These are phyloP conservation scores for Atopsyche davidsoni DNA, from an alignment of 1,140 invertebrate species.

Conservation along the genomic window DNA sequence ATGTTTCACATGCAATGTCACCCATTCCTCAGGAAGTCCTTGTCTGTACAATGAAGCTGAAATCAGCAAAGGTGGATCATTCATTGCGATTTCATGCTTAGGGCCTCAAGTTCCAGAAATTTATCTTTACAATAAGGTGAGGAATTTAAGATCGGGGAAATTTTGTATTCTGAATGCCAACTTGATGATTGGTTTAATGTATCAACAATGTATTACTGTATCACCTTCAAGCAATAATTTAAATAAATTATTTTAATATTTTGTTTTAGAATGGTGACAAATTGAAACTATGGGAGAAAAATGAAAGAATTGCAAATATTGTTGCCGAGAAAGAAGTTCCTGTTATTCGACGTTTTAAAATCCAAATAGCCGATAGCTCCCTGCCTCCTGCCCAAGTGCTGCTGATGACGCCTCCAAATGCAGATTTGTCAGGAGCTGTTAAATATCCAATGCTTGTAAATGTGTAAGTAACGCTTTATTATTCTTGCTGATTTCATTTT, in stretches of 20 bases:
- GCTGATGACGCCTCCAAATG: slow-evolving; percentile 66
- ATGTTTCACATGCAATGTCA: slow-evolving; percentile 56
- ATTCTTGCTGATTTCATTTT: neutral
- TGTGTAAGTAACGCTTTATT: slow-evolving; percentile 55
- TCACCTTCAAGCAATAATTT: too few species aligned
- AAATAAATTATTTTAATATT: too few species aligned
- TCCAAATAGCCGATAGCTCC: slow-evolving; percentile 50
- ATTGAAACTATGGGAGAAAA: slow-evolving; percentile 55
- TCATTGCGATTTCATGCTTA: slow-evolving; percentile 67
- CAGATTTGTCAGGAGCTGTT: slow-evolving; percentile 55
- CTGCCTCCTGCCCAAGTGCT: slow-evolving; percentile 60
- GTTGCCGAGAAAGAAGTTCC: slow-evolving; percentile 53
- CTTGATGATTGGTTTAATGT: too few species aligned
- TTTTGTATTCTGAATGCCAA: too few species aligned
- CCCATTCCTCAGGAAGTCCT: slow-evolving; percentile 43
- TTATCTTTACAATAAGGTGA: slow-evolving; percentile 39
- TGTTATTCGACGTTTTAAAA: slow-evolving; percentile 49
- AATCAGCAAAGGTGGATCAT: slow-evolving; percentile 60
- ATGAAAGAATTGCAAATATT: slow-evolving; percentile 47
- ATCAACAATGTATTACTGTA: too few species aligned
- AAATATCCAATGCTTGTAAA: slow-evolving; percentile 82
- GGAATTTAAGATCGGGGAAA: slow-evolving; percentile 17
- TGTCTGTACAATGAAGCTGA: slow-evolving; percentile 64
- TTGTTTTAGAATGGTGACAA: slow-evolving; percentile 36
- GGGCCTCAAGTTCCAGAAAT: slow-evolving; percentile 50